Evolutionary conservation across 2,888 invertebrate genomes (phyloP), one percentile per base, ranked within the genome.

Genomic region (Aleiodes alternator): DNA sequence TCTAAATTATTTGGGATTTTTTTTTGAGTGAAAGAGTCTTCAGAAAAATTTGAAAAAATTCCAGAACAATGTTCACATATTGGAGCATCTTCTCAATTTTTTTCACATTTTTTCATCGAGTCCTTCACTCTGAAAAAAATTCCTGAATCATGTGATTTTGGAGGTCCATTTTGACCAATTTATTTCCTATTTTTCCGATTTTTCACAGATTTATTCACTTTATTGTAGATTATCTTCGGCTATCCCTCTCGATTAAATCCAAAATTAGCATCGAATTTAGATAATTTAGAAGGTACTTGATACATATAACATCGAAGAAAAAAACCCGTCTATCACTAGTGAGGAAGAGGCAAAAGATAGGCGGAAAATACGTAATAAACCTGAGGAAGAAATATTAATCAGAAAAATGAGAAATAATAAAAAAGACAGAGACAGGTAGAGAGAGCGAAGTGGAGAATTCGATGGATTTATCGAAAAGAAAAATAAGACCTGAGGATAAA

Each of bases 361-460:
- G 29, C 57, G n/a, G 11, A 23, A 29, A 57, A 29, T 55, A 55
- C 12, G 51, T 14, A 51, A 50, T 64, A 57, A 23, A 74, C 50
- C 56, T 74, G 64, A 66, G 72, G 76, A 82, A 69, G 82, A 84
- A 82, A 83, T 82, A 83, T 79, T 77, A 81, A 78, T 78, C 77
- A 78, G 75, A 77, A 80, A 81, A 84, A 82, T 76, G 80, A 81
- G 83, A 82, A 76, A 34, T 6, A 34, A 6, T 34, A 34, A 6
- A 34, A 34, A 34, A 34, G 23, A 23, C 23, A 23, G 23, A 34
- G 87, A 85, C 88, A 87, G 72, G 51, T 85, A 85, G 87, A 88
- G 87, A 87, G 80, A 43, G 43, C 82, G 79, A 83, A 85, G 79
- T 50, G 50, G 68, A 73, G 34, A 57, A 64, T 34, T 43, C 43